Conservation (phyloP, 2,888 invertebrate species). For the Acrobasis consociella region DNA sequence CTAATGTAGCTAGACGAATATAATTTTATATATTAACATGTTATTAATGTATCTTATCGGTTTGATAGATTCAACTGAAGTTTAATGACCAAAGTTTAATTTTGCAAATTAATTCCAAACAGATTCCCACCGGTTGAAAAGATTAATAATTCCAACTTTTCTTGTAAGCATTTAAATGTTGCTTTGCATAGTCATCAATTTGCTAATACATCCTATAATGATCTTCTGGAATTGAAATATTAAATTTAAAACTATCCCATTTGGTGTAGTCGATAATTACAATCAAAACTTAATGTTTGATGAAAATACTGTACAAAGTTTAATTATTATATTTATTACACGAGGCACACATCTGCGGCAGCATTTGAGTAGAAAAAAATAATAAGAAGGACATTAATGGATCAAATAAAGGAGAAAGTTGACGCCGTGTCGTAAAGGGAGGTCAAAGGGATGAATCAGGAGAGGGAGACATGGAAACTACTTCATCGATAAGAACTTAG, state of each 20-base stretch:
- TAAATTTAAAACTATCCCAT: neutral
- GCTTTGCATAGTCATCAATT: neutral
- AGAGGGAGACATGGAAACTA: no score
- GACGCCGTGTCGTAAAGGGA: no score
- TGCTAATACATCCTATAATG: neutral
- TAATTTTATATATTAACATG: conserved; percentile 9
- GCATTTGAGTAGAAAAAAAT: no score
- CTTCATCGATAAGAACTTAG: no score
- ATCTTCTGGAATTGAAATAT: neutral
- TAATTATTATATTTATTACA: no score
- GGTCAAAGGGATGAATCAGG: no score
- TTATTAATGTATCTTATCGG: conserved; percentile 19
- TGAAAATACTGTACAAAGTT: no score
- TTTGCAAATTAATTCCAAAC: conserved; percentile 10
- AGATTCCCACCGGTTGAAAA: neutral
- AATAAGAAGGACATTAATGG: no score
- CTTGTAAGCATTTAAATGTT: neutral
- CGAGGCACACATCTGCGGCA: no score
- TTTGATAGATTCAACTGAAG: conserved; percentile 9
- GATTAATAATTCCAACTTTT: conserved; percentile 9
- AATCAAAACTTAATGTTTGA: no score
- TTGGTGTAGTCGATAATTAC: no score
- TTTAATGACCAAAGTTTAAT: conserved; percentile 11
- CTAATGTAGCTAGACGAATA: conserved; percentile 3
- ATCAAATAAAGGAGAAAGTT: no score